Evolutionary conservation across 2,113 vertebrate genomes (phyloP).

Genomic region (Willisornis vidua): DNA sequence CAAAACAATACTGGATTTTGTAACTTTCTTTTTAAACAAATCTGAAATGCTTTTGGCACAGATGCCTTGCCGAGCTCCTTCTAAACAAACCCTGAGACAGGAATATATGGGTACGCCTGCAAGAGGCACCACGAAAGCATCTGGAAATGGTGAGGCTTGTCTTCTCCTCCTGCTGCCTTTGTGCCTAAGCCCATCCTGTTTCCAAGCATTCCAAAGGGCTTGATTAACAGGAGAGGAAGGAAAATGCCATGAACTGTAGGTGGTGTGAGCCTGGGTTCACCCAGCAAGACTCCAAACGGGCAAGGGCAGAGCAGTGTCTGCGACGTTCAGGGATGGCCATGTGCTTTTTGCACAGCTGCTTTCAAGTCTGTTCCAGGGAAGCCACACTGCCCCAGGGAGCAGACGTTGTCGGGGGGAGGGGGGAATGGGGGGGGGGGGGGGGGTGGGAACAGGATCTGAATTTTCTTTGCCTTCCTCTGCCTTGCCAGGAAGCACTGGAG

Average conservation of each 20-base stretch:
- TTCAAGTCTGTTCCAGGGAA: neutral
- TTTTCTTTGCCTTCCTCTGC: neutral
- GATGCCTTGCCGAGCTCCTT: neutral
- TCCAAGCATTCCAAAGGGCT: neutral
- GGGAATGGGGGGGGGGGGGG: too few species aligned
- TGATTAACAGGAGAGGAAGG: slow-evolving; percentile 1
- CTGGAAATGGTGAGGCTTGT: slow-evolving; percentile 3
- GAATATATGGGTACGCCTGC: neutral
- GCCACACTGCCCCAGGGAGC: neutral
- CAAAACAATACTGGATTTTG: slow-evolving; percentile 62
- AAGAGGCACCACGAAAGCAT: neutral
- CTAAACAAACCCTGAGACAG: neutral
- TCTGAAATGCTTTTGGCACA: slow-evolving; percentile 38
- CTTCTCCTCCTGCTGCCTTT: neutral
- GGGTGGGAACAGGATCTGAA: neutral
- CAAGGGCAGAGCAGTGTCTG: neutral
- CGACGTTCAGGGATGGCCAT: neutral
- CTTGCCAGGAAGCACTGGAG: neutral
- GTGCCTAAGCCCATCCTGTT: neutral
- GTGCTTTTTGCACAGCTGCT: neutral
- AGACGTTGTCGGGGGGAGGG: neutral
- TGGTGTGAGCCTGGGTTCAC: neutral
- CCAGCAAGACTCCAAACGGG: neutral
- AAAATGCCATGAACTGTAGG: neutral
- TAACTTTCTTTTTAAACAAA: slow-evolving; percentile 62